Percentiles rank a stretch among this genome's conserved stretches.
Conservation (phyloP, 2,888 invertebrate species). For the Endotricha flammealis region DNA sequence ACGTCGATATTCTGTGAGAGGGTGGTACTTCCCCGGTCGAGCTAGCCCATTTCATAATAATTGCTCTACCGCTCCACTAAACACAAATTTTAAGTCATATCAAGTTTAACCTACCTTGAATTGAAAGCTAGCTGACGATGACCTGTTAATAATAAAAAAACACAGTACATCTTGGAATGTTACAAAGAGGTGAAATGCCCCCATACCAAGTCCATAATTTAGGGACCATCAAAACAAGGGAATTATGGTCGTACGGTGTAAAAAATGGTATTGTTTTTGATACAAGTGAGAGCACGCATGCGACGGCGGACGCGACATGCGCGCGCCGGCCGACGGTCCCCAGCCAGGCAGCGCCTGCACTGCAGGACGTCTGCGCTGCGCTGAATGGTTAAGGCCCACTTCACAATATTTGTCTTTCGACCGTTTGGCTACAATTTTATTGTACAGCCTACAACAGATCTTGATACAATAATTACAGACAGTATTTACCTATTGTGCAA, state of each 20-base stretch:
- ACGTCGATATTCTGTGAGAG: too few species aligned
- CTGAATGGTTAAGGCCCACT: background rate
- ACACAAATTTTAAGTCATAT: too few species aligned
- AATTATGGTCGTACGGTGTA: conserved; percentile 10
- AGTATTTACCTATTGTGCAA: conserved; percentile 8
- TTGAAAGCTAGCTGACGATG: too few species aligned
- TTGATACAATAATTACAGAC: conserved; percentile 7
- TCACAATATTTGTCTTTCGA: conserved; percentile 15
- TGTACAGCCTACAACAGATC: conserved; percentile 6
- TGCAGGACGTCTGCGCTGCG: conserved; percentile 4
- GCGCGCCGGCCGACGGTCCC: conserved; percentile 8
- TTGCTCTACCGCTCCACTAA: too few species aligned
- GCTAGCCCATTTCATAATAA: too few species aligned
- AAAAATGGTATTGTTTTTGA: conserved; percentile 12
- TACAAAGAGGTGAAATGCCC: conserved; percentile 1
- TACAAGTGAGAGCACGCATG: conserved; percentile 8
- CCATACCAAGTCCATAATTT: conserved; percentile 7
- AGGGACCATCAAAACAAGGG: conserved; percentile 8
- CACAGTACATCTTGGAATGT: background rate
- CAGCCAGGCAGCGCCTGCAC: conserved; percentile 4
- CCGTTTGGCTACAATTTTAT: too few species aligned
- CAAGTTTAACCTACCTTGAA: too few species aligned
- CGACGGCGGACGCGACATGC: conserved; percentile 3
- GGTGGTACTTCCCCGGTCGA: too few species aligned
- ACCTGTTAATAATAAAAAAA: too few species aligned